Percentiles rank a stretch among this genome's conserved stretches.
phyloP scores from a whole-genome alignment of 2,888 invertebrate species.

The Ophion ventricosus region DNA sequence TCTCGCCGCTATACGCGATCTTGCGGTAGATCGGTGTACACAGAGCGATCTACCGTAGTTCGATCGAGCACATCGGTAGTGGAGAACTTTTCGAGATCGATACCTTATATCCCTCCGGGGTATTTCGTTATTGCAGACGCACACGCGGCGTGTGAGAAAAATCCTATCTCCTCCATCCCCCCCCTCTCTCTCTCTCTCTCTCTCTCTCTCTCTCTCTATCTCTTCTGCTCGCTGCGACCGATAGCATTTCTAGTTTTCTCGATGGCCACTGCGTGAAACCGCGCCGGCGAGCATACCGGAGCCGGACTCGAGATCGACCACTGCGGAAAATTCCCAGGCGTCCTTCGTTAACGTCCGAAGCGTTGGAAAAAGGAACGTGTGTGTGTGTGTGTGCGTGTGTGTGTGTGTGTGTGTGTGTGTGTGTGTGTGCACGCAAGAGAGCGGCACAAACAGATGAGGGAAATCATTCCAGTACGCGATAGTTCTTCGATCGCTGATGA shows the following conservation, averaged over 20 bases:
- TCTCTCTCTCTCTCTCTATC: slow-evolving; percentile 31
- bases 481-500: slow-evolving; percentile 55
- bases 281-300: slow-evolving; percentile 46
- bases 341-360: slow-evolving; percentile 66
- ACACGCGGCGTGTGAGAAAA: slow-evolving; percentile 68
- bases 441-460: neutral
- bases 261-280: slow-evolving; percentile 67
- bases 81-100: slow-evolving; percentile 71
- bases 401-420: neutral
- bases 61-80: slow-evolving; percentile 15
- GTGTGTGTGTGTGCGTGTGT: neutral
- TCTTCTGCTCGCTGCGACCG: slow-evolving; percentile 45
- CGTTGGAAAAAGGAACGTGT: slow-evolving; percentile 39
- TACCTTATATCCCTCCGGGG: slow-evolving; percentile 78
- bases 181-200: slow-evolving; percentile 10
- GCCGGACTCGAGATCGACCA: slow-evolving; percentile 50
- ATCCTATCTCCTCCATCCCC: slow-evolving; percentile 39
- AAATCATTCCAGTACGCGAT: slow-evolving; percentile 55
- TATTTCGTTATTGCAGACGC: slow-evolving; percentile 77
- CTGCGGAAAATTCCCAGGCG: slow-evolving; percentile 76
- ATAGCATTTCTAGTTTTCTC: slow-evolving; percentile 71
- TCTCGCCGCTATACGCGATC: slow-evolving; percentile 42
- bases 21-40: slow-evolving; percentile 64
- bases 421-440: slow-evolving; percentile 22
- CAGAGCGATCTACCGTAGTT: slow-evolving; percentile 2